Evolutionary conservation across 92 coral and sea anemone genomes (phyloP).

Genomic region (Phenganax marumi): DNA sequence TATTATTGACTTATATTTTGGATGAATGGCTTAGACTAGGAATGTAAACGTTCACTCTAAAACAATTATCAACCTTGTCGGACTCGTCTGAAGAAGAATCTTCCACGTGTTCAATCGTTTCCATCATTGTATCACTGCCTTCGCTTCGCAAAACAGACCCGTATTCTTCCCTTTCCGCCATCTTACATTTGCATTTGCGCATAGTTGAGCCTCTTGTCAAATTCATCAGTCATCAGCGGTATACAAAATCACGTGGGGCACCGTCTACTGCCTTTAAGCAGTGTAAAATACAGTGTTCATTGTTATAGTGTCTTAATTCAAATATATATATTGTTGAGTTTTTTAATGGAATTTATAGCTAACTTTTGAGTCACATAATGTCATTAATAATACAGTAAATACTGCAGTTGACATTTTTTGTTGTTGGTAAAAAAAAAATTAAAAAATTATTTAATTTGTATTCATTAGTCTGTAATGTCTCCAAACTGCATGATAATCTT

Average conservation of each 20-base stretch:
- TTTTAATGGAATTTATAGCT: no score
- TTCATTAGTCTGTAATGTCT: no score
- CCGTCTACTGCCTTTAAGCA: constrained; percentile 6
- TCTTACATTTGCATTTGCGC: not conserved
- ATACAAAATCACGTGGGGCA: constrained; percentile 12
- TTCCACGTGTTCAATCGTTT: not conserved
- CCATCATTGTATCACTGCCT: not conserved
- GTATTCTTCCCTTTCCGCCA: not conserved
- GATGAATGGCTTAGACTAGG: not conserved
- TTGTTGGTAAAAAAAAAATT: no score
- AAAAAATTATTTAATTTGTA: no score
- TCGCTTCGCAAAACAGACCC: not conserved
- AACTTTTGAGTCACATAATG: no score
- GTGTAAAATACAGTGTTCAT: constrained; percentile 2
- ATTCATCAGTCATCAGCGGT: constrained; percentile 3
- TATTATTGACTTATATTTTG: not conserved
- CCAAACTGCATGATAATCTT: no score
- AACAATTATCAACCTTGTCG: not conserved
- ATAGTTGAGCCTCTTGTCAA: not conserved
- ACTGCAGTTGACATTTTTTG: no score
- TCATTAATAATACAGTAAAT: no score
- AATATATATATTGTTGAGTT: no score
- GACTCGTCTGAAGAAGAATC: not conserved
- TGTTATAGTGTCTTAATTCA: no score
- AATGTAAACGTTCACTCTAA: not conserved